Percentiles rank a stretch among this genome's conserved stretches.
phyloP scores from a whole-genome alignment of 2,888 invertebrate species.

The Cryptocheilus praepositus region DNA sequence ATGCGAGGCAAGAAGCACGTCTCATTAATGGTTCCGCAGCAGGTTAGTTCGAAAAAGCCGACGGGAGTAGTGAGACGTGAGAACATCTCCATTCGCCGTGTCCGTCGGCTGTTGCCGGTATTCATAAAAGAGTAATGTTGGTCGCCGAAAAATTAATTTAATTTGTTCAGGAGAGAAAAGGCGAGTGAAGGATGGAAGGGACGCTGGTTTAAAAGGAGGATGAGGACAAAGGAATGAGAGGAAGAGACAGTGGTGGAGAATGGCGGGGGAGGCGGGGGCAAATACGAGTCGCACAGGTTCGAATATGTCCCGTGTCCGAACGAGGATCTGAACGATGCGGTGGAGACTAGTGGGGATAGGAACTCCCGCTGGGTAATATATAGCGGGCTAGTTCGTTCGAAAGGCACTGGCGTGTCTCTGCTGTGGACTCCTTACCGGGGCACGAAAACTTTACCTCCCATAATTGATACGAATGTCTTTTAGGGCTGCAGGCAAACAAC shows the following conservation, averaged over 20 bases:
- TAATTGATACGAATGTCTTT: constrained; percentile 74
- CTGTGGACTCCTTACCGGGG: constrained; percentile 64
- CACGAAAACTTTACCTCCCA: constrained; percentile 68
- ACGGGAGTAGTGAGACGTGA: constrained; percentile 51
- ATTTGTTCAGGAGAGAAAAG: constrained; percentile 67
- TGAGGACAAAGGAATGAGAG: constrained; percentile 12
- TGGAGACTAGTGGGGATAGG: constrained; percentile 41
- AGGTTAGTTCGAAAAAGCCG: constrained; percentile 40
- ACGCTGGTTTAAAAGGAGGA: neutral
- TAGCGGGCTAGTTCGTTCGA: constrained; percentile 71
- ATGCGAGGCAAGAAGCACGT: constrained; percentile 27
- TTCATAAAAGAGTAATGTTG: constrained; percentile 71
- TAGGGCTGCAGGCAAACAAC: constrained; percentile 67
- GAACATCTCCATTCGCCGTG: constrained; percentile 66
- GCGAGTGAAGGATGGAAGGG: constrained; percentile 19
- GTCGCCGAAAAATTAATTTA: constrained; percentile 70
- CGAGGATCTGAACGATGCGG: no score
- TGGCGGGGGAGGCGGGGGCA: constrained; percentile 12
- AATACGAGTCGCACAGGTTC: constrained; percentile 51
- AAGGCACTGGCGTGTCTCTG: constrained; percentile 70
- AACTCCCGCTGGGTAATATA: constrained; percentile 73
- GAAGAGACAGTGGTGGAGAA: constrained; percentile 17
- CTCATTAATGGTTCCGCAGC: constrained; percentile 58
- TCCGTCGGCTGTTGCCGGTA: constrained; percentile 53
- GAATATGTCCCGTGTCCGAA: constrained; percentile 39